Evolutionary conservation across 2,113 vertebrate species (phyloP).

Genomic region (Oophaga pumilio): DNA sequence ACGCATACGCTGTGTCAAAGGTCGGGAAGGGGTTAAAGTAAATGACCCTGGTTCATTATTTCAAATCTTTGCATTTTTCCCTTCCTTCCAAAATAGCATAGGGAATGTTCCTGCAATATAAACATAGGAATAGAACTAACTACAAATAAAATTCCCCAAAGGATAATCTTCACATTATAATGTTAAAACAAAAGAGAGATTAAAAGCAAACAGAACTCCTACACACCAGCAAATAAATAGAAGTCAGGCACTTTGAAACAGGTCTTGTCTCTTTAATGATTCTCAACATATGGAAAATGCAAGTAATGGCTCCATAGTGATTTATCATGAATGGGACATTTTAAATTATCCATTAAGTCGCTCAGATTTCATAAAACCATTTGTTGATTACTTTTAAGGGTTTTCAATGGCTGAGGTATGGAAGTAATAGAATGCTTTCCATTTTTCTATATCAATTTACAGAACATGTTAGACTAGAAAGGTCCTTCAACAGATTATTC

Average conservation of each 20-base stretch:
- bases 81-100: background rate
- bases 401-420: conserved; percentile 52
- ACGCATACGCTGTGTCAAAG: too few relatives aligned
- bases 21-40: too few relatives aligned
- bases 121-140: conserved; percentile 2
- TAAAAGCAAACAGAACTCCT: conserved; percentile 38
- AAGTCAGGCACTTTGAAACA: conserved; percentile 38
- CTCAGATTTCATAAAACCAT: conserved; percentile 57
- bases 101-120: conserved; percentile 15
- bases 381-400: conserved; percentile 58
- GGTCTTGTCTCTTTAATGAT: conserved; percentile 52
- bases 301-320: conserved; percentile 56
- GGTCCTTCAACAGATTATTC: conserved; percentile 48
- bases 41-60: conserved; percentile 2
- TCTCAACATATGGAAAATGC: conserved; percentile 54
- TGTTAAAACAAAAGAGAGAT: conserved; percentile 42
- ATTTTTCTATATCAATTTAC: conserved; percentile 51
- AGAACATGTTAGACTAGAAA: conserved; percentile 17
- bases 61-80: background rate
- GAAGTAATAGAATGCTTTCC: conserved; percentile 47
- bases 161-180: conserved; percentile 34
- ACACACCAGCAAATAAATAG: conserved; percentile 19
- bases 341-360: conserved; percentile 58
- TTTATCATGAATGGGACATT: conserved; percentile 58
- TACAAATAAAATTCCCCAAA: conserved; percentile 30